These are phyloP conservation scores for Notolabrus celidotus DNA, from an alignment of 2,797 vertebrate genomes.

Conservation along the genomic window DNA sequence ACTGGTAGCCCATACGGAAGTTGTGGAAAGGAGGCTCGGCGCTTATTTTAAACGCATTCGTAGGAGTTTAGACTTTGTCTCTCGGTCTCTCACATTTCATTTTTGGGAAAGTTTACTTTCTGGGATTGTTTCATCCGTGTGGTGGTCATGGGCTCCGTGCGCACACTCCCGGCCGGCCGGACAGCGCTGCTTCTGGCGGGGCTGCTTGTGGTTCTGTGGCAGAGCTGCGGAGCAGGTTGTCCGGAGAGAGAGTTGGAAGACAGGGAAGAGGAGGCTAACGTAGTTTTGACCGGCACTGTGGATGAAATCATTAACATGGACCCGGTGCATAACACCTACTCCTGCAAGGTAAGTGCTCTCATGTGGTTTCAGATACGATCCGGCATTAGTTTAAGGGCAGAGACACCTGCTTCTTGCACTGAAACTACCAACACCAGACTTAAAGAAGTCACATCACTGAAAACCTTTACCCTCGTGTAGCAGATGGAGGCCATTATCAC, in stretches of 20 bases:
- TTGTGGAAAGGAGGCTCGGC: slow-evolving; percentile 55
- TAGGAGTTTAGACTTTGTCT: slow-evolving; percentile 52
- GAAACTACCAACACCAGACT: background rate
- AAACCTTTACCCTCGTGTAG: background rate
- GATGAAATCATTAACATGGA: slow-evolving; percentile 98
- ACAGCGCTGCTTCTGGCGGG: slow-evolving; percentile 73
- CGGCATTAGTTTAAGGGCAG: background rate
- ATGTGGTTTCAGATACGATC: background rate
- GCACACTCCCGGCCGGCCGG: slow-evolving; percentile 71
- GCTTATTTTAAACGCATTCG: slow-evolving; percentile 24
- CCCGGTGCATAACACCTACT: slow-evolving; percentile 96
- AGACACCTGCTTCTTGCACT: slow-evolving; percentile 64
- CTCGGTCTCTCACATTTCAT: slow-evolving; percentile 14
- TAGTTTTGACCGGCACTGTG: slow-evolving; percentile 97
- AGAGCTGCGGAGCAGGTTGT: slow-evolving; percentile 85
- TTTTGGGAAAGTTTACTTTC: slow-evolving; percentile 62
- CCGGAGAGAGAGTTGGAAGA: slow-evolving; percentile 92
- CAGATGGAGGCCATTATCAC: slow-evolving; percentile 32
- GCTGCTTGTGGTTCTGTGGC: slow-evolving; percentile 76
- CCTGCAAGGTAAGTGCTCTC: slow-evolving; percentile 92
- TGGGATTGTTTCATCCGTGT: slow-evolving; percentile 37
- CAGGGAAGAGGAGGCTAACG: slow-evolving; percentile 94
- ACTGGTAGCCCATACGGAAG: slow-evolving; percentile 67
- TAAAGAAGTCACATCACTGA: slow-evolving; percentile 7
- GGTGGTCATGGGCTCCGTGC: slow-evolving; percentile 80